Base-by-base conservation (phyloP, 2,888 invertebrate species). In the Lasioglossum figueresi region DNA sequence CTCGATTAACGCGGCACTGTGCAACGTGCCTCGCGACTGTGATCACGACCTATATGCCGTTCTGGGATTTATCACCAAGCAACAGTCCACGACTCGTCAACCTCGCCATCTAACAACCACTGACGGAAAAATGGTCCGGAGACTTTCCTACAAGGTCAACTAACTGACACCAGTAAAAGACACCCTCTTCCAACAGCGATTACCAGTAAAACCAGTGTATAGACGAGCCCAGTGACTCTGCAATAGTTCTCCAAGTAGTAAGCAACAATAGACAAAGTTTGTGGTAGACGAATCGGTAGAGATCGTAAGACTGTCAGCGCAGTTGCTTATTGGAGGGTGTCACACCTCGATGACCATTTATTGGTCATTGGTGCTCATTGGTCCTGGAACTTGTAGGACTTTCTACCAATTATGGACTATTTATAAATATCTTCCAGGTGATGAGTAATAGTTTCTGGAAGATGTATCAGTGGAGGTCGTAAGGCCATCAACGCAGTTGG, bases 21-120 rank as follows among this genome's bases (percentile, higher is more conserved):
- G 90, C 89, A 92, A 93, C 93, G 92, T 91, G 92, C 90, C 88
- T 90, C 91, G 92, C 90, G 90, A 88, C 90, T 84, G 91, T 91
- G 85, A 86, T 91, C 91, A 91, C 76, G 76, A 63, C 48, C 82
- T 76, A 76, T 63, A 76, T 63, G n/a, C 16, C 79, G 73, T 23
- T 31, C 27, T 34, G 16, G n/a, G 70, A 70, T 70, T 70, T n/a
- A 66, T 56, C 14, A 23, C 31, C 34, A 34, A 31, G 34, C 12
- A 66, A 16, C 4, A 5, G 14, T n/a, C 10, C 5, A 6, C 16
- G 8, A 16, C 23, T 6, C 31, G 19, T 34, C 52, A 14, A 16
- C 43, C 12, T 63, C 34, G 14, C 40, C 16, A 10, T 37, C n/a
- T 19, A 8, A 43, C 16, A n/a, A 40, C 6, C 48, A 16, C 63